Evolutionary conservation across 1,140 invertebrate species (phyloP), one percentile per base, ranked within the genome.

Genomic region (Drosophila subobscura): DNA sequence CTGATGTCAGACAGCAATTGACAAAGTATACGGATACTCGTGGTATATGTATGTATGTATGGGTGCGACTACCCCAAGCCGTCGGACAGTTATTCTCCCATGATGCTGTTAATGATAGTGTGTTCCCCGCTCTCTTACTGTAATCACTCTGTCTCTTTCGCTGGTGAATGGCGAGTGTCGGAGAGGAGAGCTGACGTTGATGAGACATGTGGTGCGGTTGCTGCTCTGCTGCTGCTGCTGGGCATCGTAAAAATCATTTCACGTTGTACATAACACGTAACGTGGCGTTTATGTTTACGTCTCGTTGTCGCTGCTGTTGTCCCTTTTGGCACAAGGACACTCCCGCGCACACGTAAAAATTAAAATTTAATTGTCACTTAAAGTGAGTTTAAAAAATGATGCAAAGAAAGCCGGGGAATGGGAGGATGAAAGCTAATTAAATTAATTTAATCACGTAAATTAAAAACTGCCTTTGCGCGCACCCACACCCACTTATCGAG

Each of bases 391-490:
- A 45, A 54, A 68, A 63, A 46, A 40, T 58, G 49, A 33, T 58
- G 50, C 49, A 57, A 6, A 20, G 66, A 40, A 12, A 16, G 45
- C 16, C 40, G 45, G 16, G 29, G 46, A 52, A 20, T 20, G 29
- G n/a, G 29, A 37, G 40, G 44, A 40, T 45, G 45, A 40, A 37
- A 45, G 70, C 79, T 83, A 79, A 83, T 83, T 83, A 83, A 83
- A 83, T 83, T 83, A 83, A 83, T 83, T 83, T 83, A 83, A 83
- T 83, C 79, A 83, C 79, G 59, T 83, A 83, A 83, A 83, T 83
- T 83, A 83, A 83, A 83, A 83, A 83, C 58, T 54, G 52, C 59
- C 52, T 40, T 63, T 57, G 20, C 58, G 29, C 22, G 51, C 51
- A 49, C 46, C 55, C 46, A 45, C 44, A 63, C 46, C 55, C 33